A percentile compares a stretch with the other conserved stretches of the same genome.
These are phyloP conservation scores for Crossaster papposus DNA, from an alignment of 53 echinoderm and acorn worm species.

Conservation along the genomic window DNA sequence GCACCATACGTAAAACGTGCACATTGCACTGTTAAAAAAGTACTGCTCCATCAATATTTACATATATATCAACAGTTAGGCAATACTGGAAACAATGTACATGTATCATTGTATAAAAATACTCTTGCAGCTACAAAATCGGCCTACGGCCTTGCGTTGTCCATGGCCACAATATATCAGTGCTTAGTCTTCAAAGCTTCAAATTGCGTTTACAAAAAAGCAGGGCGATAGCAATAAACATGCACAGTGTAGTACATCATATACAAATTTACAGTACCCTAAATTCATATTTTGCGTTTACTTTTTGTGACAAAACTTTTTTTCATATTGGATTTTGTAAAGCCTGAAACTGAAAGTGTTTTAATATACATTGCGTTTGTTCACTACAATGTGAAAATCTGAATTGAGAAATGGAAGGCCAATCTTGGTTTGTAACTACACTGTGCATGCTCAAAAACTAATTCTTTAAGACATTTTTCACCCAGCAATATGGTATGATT, in stretches of 20 bases:
- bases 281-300: not conserved
- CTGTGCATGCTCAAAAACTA: not conserved
- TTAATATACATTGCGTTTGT: no score
- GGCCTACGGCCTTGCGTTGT: not conserved
- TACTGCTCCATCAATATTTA: constrained; percentile 59
- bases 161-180: not conserved
- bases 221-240: constrained; percentile 4
- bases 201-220: constrained; percentile 38
- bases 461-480: not conserved
- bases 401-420: not conserved
- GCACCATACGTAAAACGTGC: constrained; percentile 58
- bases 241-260: not conserved
- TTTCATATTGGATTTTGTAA: not conserved
- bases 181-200: constrained; percentile 50
- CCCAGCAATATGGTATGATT: constrained; percentile 43
- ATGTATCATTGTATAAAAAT: constrained; percentile 59
- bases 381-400: not conserved
- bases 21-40: constrained; percentile 47
- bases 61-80: constrained; percentile 49
- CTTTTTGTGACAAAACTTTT: not conserved
- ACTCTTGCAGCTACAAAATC: not conserved
- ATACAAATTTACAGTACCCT: not conserved
- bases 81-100: constrained; percentile 53
- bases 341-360: not conserved
- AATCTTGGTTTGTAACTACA: not conserved